phyloP scores from a whole-genome alignment of 2,888 invertebrate species.

The Catocala sponsa region DNA sequence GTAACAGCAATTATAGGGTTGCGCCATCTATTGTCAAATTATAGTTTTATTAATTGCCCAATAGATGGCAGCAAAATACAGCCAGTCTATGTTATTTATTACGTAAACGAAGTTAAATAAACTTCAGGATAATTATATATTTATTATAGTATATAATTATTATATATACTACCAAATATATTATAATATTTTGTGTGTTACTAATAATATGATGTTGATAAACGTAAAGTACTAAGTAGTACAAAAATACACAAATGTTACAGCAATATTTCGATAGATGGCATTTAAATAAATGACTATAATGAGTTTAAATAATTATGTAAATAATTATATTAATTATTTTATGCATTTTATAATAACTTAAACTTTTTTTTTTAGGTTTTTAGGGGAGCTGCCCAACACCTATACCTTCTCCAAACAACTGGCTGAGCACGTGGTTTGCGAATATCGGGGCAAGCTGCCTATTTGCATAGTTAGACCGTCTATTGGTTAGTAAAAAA shows the following conservation, averaged over 20 bases:
- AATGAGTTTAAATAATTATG: no score
- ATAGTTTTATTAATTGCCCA: background rate
- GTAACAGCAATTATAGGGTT: no score
- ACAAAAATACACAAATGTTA: no score
- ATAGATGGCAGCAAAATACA: background rate
- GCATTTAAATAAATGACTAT: background rate
- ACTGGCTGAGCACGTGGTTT: conserved; percentile 94
- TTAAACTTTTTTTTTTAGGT: conserved; percentile 66
- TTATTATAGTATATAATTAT: no score
- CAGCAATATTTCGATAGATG: no score
- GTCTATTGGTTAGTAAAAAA: conserved; percentile 91
- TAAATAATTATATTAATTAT: background rate
- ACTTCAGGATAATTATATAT: no score
- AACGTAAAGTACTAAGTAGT: no score
- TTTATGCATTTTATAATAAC: background rate
- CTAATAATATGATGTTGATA: no score
- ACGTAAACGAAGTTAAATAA: background rate
- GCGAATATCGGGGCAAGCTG: conserved; percentile 90
- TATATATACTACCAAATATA: no score
- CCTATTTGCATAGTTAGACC: conserved; percentile 95
- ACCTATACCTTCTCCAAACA: conserved; percentile 97
- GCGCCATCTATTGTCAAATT: background rate
- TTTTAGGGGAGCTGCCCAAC: conserved; percentile 92
- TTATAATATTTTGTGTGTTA: no score
- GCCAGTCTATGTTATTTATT: no score